Evolutionary conservation across 1,140 invertebrate species (phyloP).

Genomic region (Pseudomyrmex flavicornis): DNA sequence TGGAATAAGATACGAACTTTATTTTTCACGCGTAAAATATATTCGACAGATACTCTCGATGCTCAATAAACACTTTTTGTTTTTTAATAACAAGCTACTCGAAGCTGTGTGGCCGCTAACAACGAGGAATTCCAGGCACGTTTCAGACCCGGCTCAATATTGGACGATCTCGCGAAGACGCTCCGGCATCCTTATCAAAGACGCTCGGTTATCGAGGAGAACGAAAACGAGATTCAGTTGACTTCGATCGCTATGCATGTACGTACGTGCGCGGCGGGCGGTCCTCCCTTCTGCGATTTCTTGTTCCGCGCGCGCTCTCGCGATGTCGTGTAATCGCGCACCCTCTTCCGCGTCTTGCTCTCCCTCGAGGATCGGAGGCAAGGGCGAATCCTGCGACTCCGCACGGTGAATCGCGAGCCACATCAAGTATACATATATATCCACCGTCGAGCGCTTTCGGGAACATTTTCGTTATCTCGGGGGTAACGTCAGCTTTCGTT

Average conservation of each 20-base stretch:
- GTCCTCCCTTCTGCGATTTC: slow-evolving; percentile 35
- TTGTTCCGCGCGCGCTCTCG: slow-evolving; percentile 1
- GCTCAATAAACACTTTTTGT: slow-evolving; percentile 12
- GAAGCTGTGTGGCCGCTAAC: slow-evolving; percentile 2
- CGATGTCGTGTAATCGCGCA: slow-evolving; percentile 35
- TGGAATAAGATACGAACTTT: too few species aligned
- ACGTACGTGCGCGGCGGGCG: background rate
- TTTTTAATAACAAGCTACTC: slow-evolving; percentile 43
- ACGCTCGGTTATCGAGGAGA: slow-evolving; percentile 43
- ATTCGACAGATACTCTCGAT: background rate
- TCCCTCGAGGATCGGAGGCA: background rate
- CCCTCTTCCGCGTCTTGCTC: background rate
- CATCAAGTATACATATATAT: slow-evolving; percentile 38
- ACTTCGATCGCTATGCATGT: slow-evolving; percentile 12
- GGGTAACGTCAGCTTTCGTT: slow-evolving; percentile 75
- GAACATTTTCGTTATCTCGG: slow-evolving; percentile 74
- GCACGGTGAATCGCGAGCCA: slow-evolving; percentile 19
- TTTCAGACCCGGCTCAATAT: slow-evolving; percentile 46
- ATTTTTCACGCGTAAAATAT: too few species aligned
- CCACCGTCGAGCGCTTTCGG: slow-evolving; percentile 14
- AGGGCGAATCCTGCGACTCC: slow-evolving; percentile 33
- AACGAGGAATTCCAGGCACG: slow-evolving; percentile 41
- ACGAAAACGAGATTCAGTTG: slow-evolving; percentile 52
- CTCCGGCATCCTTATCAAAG: slow-evolving; percentile 51
- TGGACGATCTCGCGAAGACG: slow-evolving; percentile 36